phyloP scores from a whole-genome alignment of 1,140 invertebrate genomes.

The Drosophila neocordata region DNA sequence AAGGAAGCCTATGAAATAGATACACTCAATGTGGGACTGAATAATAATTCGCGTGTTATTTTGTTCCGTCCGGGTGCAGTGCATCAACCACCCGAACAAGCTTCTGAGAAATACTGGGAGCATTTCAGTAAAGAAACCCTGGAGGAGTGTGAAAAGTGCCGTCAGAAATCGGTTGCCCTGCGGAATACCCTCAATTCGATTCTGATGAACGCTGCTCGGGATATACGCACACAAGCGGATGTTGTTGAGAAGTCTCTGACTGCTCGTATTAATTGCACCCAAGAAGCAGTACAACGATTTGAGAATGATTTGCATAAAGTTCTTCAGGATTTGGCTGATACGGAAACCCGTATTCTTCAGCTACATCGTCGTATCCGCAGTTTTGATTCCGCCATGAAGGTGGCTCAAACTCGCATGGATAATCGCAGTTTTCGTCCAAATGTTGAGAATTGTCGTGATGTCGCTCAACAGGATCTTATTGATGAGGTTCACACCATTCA shows the following conservation, averaged over 20 bases:
- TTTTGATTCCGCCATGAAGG: constrained; percentile 89
- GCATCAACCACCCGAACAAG: constrained; percentile 88
- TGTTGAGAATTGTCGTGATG: constrained; percentile 89
- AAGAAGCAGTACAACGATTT: constrained; percentile 86
- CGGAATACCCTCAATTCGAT: constrained; percentile 86
- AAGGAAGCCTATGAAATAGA: constrained; percentile 91
- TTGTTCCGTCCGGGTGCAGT: constrained; percentile 88
- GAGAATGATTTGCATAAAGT: constrained; percentile 87
- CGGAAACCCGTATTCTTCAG: constrained; percentile 87
- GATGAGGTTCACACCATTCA: constrained; percentile 88
- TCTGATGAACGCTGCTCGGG: constrained; percentile 86
- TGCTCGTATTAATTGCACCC: constrained; percentile 87
- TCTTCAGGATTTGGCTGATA: constrained; percentile 87
- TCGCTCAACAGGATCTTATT: constrained; percentile 87
- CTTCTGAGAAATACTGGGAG: constrained; percentile 88
- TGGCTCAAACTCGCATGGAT: constrained; percentile 90
- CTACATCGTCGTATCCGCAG: constrained; percentile 86
- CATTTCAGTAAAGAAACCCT: constrained; percentile 87
- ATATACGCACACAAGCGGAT: constrained; percentile 89
- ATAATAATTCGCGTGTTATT: constrained; percentile 86
- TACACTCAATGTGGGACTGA: constrained; percentile 85
- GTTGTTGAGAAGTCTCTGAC: constrained; percentile 87
- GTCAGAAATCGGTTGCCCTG: constrained; percentile 86
- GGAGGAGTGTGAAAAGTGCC: constrained; percentile 85
- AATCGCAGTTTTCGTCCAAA: constrained; percentile 87